Conservation (phyloP, 2,113 vertebrate species). For the Pangasianodon hypophthalmus region DNA sequence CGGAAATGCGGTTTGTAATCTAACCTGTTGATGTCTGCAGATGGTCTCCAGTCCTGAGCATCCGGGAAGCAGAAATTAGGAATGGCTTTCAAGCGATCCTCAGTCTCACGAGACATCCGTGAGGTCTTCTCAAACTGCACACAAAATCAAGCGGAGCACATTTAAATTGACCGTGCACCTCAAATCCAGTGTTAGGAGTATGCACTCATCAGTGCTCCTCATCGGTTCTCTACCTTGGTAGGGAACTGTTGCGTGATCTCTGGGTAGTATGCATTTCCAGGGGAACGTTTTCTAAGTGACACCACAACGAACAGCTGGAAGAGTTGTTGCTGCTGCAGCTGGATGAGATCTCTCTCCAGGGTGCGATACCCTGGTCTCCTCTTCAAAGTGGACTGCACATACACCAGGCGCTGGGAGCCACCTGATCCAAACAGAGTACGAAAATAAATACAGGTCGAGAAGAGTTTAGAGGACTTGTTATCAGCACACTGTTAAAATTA, state of each 20-base stretch:
- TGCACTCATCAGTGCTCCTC: background rate
- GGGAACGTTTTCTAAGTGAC: constrained; percentile 84
- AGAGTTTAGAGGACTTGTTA: background rate
- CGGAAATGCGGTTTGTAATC: background rate
- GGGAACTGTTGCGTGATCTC: constrained; percentile 95
- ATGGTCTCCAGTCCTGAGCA: constrained; percentile 86
- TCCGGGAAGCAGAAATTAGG: constrained; percentile 98
- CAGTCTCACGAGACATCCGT: constrained; percentile 86
- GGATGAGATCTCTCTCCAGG: constrained; percentile 90
- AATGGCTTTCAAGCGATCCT: constrained; percentile 93
- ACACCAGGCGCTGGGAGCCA: constrained; percentile 78
- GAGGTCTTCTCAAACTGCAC: constrained; percentile 87
- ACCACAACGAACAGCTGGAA: constrained; percentile 97
- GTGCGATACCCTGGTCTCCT: constrained; percentile 89
- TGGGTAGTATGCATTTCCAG: constrained; percentile 80
- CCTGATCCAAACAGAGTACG: constrained; percentile 59
- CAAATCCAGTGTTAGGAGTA: no score
- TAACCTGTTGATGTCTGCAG: constrained; percentile 86
- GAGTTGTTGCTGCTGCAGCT: constrained; percentile 90
- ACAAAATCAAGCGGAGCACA: constrained; percentile 46
- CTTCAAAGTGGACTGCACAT: constrained; percentile 80
- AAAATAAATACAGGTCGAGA: constrained; percentile 13
- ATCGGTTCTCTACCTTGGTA: constrained; percentile 78
- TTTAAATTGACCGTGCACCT: background rate
- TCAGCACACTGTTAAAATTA: background rate